Base-by-base conservation (phyloP, 1,140 invertebrate species). In the Brachionus manjavacas region DNA sequence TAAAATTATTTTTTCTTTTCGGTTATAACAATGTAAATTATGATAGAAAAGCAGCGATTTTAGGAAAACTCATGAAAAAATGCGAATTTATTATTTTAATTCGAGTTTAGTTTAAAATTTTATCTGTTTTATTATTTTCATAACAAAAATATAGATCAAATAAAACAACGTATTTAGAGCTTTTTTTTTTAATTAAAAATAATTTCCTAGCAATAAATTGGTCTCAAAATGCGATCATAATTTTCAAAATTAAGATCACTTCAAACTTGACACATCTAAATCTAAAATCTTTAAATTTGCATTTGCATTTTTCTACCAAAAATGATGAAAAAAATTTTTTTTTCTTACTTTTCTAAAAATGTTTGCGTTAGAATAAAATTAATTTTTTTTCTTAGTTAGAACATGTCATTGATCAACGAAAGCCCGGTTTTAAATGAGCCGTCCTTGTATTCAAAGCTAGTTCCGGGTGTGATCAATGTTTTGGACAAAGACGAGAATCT, bases 51-150 rank as follows among this genome's bases (percentile, higher is more conserved):
- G 25, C 41, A 46, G 28, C 20, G 3, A 23, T 43, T 9, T 35
- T 35, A 31, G 23, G 12, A 49, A 28, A 49, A 20, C 3, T 49
- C 43, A 49, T 25, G 7, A 76, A 49, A 46, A 76, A 25, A 49
- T 76, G 20, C 46, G 72, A 76, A 76, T 76, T 76, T 76, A 76
- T 76, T 76, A 76, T 76, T 76, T 49, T 76, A 76, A 76, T 76
- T 39, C 16, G 39, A 74, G 41, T 23, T 41, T 41, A 43, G n/a
- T 41, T 74, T 3, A 39, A 20, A 39, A 74, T 16, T 35, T 35
- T 70, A 70, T 31, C 66, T 70, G 28, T 35, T 70, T 70, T 35
- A 70, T 70, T 70, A 70, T 35, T 35, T 70, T 31, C 12, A 31
- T 35, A 31, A 70, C 12, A 70, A 70, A 70, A 60, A 60, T 25